Evolutionary conservation across 1,140 invertebrate genomes (phyloP).

Genomic region (Drosophila ambigua): DNA sequence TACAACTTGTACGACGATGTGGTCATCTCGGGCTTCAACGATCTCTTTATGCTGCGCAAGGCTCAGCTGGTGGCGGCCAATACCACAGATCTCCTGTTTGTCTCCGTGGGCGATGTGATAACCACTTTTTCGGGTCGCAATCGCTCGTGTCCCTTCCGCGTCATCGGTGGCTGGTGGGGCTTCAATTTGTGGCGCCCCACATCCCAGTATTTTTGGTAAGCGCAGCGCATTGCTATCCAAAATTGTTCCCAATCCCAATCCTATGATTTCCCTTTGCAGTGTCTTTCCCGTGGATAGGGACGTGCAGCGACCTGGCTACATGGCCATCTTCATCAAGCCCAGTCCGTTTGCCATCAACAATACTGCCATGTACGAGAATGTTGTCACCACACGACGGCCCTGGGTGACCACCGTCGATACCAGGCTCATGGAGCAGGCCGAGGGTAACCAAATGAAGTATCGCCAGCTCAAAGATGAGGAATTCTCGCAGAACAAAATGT

Average conservation of each 20-base stretch:
- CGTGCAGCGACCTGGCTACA: slow-evolving; percentile 43
- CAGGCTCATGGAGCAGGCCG: slow-evolving; percentile 8
- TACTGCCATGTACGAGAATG: slow-evolving; percentile 43
- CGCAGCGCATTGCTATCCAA: too few species aligned
- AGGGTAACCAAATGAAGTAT: neutral
- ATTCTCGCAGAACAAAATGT: slow-evolving; percentile 1
- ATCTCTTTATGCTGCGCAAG: slow-evolving; percentile 64
- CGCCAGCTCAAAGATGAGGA: neutral
- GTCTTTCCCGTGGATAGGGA: slow-evolving; percentile 56
- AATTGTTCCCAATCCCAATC: too few species aligned
- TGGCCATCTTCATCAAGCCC: slow-evolving; percentile 66
- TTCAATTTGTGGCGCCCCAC: neutral
- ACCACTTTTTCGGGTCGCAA: slow-evolving; percentile 38
- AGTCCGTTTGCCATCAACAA: slow-evolving; percentile 51
- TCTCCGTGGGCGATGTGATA: slow-evolving; percentile 50
- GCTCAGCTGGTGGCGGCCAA: slow-evolving; percentile 60
- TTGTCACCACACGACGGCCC: slow-evolving; percentile 58
- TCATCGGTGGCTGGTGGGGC: slow-evolving; percentile 67
- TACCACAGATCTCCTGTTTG: slow-evolving; percentile 56
- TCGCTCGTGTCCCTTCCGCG: slow-evolving; percentile 49
- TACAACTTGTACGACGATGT: slow-evolving; percentile 68
- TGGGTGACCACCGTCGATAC: slow-evolving; percentile 34
- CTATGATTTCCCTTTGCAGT: slow-evolving; percentile 10
- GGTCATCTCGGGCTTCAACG: slow-evolving; percentile 63
- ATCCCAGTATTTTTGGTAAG: slow-evolving; percentile 39